Percentiles rank a stretch among this genome's conserved stretches.
Evolutionary conservation across 2,113 vertebrate species (phyloP).

Genomic region (Rhea americana): DNA sequence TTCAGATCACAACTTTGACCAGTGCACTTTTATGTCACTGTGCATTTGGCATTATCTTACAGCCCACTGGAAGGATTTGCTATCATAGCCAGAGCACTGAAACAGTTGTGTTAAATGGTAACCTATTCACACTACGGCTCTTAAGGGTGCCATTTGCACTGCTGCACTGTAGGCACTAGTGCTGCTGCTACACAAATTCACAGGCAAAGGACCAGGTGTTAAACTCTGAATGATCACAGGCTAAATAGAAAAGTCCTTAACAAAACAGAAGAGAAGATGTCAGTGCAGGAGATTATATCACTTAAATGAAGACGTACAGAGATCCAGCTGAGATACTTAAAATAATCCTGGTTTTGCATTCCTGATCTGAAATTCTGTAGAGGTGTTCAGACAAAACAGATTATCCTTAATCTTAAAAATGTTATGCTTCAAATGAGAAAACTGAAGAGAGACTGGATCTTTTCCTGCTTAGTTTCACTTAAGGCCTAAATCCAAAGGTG

Average conservation of each 20-base stretch:
- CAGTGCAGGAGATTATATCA: not conserved
- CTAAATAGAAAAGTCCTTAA: not conserved
- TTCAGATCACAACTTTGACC: fast-evolving
- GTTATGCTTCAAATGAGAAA: not conserved
- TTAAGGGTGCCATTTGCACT: not conserved
- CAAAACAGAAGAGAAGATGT: not conserved
- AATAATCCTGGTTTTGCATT: not conserved
- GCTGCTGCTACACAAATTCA: not conserved
- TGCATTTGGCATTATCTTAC: not conserved
- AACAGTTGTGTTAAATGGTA: not conserved
- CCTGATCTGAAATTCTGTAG: not conserved
- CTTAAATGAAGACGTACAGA: not conserved
- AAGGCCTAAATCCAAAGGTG: not conserved
- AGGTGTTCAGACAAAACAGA: conserved; percentile 15
- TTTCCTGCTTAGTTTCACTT: not conserved
- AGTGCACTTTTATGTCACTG: fast-evolving
- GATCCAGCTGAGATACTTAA: not conserved
- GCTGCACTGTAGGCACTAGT: not conserved
- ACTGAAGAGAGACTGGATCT: not conserved
- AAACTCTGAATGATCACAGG: not conserved
- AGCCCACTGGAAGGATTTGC: not conserved
- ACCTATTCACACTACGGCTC: fast-evolving
- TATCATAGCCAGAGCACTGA: fast-evolving
- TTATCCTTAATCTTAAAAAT: conserved; percentile 33
- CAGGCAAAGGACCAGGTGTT: not conserved